Base-by-base conservation (phyloP, 1,140 invertebrate genomes). In the Probaryconus sp. region DNA sequence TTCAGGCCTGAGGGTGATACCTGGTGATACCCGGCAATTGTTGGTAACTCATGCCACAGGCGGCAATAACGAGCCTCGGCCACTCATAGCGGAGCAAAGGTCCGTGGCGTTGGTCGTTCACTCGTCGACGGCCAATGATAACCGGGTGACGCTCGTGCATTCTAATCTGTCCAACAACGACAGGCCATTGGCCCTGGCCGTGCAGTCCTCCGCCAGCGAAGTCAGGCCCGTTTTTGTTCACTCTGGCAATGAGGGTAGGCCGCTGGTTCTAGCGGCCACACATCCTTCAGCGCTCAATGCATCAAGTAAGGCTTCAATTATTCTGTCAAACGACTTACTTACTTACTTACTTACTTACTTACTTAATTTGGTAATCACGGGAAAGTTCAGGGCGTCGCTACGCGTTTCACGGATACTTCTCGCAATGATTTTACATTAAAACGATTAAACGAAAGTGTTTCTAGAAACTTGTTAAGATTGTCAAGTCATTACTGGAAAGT, bases 81-180 rank as follows among this genome's bases (percentile, higher is more conserved):
- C 82, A n/a, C 56, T 86, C 20, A 85, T 86, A 3, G 83, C 85
- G 7, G 84, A 85, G 17, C 83, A 83, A 58, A 85, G 87, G 60
- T 85, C 87, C 5, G 83, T 88, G 14, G 85, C 87, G 10, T 55
- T 89, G 43, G 87, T 88, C 33, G 85, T 88, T 63, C 86, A 85
- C 60, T 86, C 87, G 24, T 85, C 85, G 13, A 77, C 81, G 38
- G 78, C 87, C 14, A 88, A 83, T 73, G 87, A 88, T 48, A 88
- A 87, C 55, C 76, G 87, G 14, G 85, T 88, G n/a, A 88, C 87
- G 20, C 83, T 88, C 38, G 82, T 88, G 13, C 86, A 88, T 77
- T 87, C 86, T 51, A 84, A 84, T 81, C 64, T 87, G 21, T 85
- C 84, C 10, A 87, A 83, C 70, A 85, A 81, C 60, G 85, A 87